These are phyloP conservation scores for Oryzias celebensis DNA, from an alignment of 2,113 vertebrate species.

Conservation along the genomic window DNA sequence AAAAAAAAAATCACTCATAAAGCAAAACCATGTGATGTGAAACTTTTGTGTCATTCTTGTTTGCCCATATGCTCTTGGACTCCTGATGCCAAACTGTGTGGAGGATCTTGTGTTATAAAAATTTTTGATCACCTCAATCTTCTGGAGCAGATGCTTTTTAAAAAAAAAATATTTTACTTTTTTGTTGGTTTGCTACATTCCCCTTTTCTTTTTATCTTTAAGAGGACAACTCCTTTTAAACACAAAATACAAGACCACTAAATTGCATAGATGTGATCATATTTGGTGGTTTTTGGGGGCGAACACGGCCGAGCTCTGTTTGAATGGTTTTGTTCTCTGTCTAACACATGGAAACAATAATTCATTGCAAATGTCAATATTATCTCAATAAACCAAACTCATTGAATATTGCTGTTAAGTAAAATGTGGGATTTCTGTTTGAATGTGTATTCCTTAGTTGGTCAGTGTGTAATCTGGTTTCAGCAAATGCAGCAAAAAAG, in stretches of 20 bases:
- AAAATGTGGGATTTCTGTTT: slow-evolving; percentile 18
- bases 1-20: slow-evolving; percentile 43
- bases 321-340: slow-evolving; percentile 74
- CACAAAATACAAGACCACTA: slow-evolving; percentile 37
- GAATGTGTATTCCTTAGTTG: neutral
- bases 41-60: slow-evolving; percentile 64
- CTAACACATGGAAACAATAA: slow-evolving; percentile 71
- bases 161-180: neutral
- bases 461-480: neutral
- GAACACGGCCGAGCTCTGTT: slow-evolving; percentile 62
- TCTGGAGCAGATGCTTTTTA: slow-evolving; percentile 57
- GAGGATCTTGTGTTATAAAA: slow-evolving; percentile 60
- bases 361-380: slow-evolving; percentile 80
- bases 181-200: slow-evolving; percentile 46
- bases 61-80: slow-evolving; percentile 52
- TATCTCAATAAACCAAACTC: slow-evolving; percentile 82
- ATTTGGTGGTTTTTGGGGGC: slow-evolving; percentile 50
- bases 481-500: too few relatives aligned
- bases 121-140: slow-evolving; percentile 72
- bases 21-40: slow-evolving; percentile 67
- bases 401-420: slow-evolving; percentile 57
- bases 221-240: slow-evolving; percentile 61
- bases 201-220: slow-evolving; percentile 61
- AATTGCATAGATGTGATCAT: slow-evolving; percentile 47
- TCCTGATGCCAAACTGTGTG: slow-evolving; percentile 71